These are phyloP conservation scores for Papilio glaucus DNA, from an alignment of 1,140 invertebrate genomes.

Conservation along the genomic window DNA sequence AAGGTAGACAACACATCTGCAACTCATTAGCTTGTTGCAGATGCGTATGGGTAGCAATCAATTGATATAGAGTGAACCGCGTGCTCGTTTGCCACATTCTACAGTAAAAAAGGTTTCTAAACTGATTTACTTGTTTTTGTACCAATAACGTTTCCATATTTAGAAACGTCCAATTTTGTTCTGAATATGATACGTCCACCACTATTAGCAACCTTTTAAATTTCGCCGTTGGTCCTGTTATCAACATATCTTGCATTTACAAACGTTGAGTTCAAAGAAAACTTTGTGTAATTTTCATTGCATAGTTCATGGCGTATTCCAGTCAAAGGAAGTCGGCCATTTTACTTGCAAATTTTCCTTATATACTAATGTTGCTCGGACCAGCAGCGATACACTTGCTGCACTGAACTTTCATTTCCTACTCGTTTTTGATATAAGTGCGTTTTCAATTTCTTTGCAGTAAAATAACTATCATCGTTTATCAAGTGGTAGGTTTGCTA, in stretches of 20 bases:
- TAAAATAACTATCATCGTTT: background rate
- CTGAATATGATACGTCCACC: no score
- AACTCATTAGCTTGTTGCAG: no score
- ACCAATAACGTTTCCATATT: no score
- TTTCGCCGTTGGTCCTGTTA: background rate
- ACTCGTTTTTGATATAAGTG: slow-evolving; percentile 1
- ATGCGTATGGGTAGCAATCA: no score
- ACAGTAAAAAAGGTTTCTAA: no score
- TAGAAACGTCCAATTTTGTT: no score
- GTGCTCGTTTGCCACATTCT: no score
- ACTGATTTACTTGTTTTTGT: no score
- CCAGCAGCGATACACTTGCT: slow-evolving; percentile 1
- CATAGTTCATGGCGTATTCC: slow-evolving; percentile 15
- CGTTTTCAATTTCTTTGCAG: background rate
- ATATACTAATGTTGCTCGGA: slow-evolving; percentile 8
- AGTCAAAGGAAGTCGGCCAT: slow-evolving; percentile 24
- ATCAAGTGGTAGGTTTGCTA: no score
- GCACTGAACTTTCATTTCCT: background rate
- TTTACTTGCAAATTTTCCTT: slow-evolving; percentile 19
- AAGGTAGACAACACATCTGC: no score
- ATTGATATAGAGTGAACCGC: no score
- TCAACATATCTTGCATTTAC: slow-evolving; percentile 3
- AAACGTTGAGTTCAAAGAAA: slow-evolving; percentile 13
- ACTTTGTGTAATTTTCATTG: slow-evolving; percentile 22
- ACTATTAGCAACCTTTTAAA: background rate